These are phyloP conservation scores for Enteromius afrohamiltoni DNA, from an alignment of 2,797 vertebrate genomes.

Conservation along the genomic window DNA sequence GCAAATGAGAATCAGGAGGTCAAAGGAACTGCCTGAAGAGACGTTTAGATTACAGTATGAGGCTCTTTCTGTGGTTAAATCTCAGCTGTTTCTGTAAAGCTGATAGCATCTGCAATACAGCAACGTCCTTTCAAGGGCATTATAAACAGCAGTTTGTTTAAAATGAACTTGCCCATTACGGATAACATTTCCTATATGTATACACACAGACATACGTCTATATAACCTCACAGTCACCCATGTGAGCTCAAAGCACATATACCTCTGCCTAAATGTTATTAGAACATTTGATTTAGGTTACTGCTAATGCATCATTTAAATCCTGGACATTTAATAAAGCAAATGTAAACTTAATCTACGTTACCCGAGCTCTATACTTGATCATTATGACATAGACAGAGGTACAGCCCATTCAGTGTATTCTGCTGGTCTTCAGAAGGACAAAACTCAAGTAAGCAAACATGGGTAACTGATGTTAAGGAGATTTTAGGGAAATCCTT, in stretches of 20 bases:
- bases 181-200: not conserved
- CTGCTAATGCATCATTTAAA: not conserved
- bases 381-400: not conserved
- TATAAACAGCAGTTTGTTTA: conserved; percentile 1
- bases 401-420: not conserved
- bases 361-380: not conserved
- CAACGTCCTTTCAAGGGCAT: not conserved
- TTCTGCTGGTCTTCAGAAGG: not conserved
- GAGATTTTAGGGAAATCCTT: not conserved
- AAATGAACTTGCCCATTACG: not conserved
- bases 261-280: not conserved
- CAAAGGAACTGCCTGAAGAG: no score
- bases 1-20: no score
- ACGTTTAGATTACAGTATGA: not conserved
- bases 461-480: conserved; percentile 24
- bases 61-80: conserved; percentile 28
- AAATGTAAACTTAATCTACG: not conserved
- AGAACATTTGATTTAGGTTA: conserved; percentile 3
- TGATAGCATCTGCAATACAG: conserved; percentile 17
- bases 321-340: not conserved
- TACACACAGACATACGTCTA: not conserved
- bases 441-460: not conserved
- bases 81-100: conserved; percentile 31
- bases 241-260: not conserved
- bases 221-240: conserved; percentile 42